Base-by-base conservation (phyloP, 2,888 invertebrate species). In the Mesopsocus fuscifrons region DNA sequence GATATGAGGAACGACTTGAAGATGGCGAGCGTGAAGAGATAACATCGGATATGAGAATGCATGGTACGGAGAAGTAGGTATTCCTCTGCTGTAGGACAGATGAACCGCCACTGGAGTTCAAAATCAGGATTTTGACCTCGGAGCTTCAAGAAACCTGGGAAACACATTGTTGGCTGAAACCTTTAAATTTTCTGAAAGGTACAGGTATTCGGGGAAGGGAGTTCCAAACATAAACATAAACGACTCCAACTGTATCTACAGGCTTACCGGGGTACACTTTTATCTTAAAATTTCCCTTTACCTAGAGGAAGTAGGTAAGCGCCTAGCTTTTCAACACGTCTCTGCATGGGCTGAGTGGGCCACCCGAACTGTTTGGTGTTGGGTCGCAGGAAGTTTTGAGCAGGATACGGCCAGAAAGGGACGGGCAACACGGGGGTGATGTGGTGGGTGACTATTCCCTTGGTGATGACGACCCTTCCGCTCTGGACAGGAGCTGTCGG, bases 31-130 rank as follows among this genome's bases (percentile, higher is more conserved):
- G 76, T 61, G 50, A 81, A 71, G 49, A 82, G 62, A 53, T 77
- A 77, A 45, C 79, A 71, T 46, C 77, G 69, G 34, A 77, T 69
- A 52, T 85, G 85, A 1, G 75, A 68, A 54, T 73, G 72, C 1
- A 73, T 71, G 55, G 84, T 65, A 49, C 72, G 72, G 13, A 74
- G 73, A 55, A 84, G 78, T 48, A 87, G 61, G 54, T 73, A 79
- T 18, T 74, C 67, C 57, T 84, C 83, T 0, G 79, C 82, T 43
- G 74, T 72, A 0, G 82, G 81, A 54, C 83, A 85, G 32, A 70
- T 68, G 2, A 84, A 65, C 57, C 74, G 76, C 85, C 85, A 87
- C 57, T 85, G 81, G 16, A 82, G 60, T 45, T 72, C 68, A 41
- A 71, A 68, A 23, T 72, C 67, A 1, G 67, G 62, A 56, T 77